Conservation (phyloP, 2,797 vertebrate species). For the Pterois miles region DNA sequence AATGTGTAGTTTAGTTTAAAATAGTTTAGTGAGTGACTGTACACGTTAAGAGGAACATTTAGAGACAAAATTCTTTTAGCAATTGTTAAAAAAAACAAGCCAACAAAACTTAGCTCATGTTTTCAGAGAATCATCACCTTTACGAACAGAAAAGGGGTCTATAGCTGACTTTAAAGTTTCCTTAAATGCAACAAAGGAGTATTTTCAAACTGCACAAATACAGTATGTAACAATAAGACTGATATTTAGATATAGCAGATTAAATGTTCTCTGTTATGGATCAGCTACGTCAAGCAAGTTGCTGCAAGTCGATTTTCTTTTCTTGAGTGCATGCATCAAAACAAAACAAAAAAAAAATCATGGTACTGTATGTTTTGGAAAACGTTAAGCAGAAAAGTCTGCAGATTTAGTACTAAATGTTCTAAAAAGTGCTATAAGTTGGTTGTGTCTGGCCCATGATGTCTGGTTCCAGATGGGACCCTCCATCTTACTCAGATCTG, state of each 20-base stretch:
- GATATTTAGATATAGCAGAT: not conserved
- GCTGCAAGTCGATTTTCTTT: not conserved
- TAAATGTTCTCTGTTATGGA: not conserved
- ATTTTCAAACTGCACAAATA: not conserved
- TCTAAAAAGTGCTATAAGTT: slow-evolving; percentile 14
- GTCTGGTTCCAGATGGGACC: slow-evolving; percentile 25
- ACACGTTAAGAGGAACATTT: too few species aligned
- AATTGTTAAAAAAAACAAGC: too few species aligned
- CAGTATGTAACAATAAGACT: not conserved
- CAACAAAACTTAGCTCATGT: too few species aligned
- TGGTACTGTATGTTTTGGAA: not conserved
- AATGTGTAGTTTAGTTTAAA: too few species aligned
- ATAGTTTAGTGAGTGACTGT: too few species aligned
- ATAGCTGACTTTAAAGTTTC: not conserved
- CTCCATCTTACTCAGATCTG: slow-evolving; percentile 50
- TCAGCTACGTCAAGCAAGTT: not conserved
- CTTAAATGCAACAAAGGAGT: not conserved
- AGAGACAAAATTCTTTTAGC: too few species aligned
- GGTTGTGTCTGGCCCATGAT: slow-evolving; percentile 2
- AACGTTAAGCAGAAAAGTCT: not conserved
- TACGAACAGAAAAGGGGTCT: not conserved
- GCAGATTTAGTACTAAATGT: not conserved
- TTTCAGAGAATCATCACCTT: too few species aligned
- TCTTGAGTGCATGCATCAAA: not conserved
- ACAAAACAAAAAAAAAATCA: not conserved